Evolutionary conservation across 2,113 vertebrate genomes (phyloP), one percentile per base, ranked within the genome.

Genomic region (Atherinomorus stipes): DNA sequence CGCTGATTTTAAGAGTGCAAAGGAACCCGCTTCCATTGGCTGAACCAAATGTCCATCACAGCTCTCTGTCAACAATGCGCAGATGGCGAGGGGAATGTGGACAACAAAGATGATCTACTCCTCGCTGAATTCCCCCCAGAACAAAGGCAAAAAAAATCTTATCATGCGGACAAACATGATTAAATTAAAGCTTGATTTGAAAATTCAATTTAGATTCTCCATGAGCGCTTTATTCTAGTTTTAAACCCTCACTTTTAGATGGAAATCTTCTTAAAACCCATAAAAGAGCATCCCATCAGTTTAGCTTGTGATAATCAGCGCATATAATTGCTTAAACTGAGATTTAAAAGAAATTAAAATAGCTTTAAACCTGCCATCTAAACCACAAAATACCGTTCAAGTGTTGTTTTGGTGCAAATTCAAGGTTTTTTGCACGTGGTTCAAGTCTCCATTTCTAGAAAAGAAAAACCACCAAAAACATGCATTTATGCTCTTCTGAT

Each of bases 91-190:
- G 47, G 28, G 64, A 68, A 50, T 18, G 71, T 80, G 77, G 68
- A 78, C 51, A 85, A 90, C 84, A 86, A 86, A 90, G 83, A 72
- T 90, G 76, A 86, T 72, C 58, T 50, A 56, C 58, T 61, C 38
- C 38, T 58, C 25, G 1, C 22, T 56, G 62, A 37, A 25, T 34
- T 54, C 57, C 15, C 15, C 9, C 10, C 52, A 69, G 80, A 83
- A 89, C 83, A 73, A 71, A 74, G 45, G 53, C 57, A 22, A 53
- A 71, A 31, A 18, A 52, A 21, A 23, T 34, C 40, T 13, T 1
- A 13, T 49, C 52, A 28, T 11, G 28, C 11, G 31, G 15, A 26
- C 2, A 6, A 61, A 25, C 26, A 4, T 15, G 47, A 49, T 38
- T 45, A 12, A 15, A 60, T n/a, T n/a, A n/a, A n/a, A n/a, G n/a